Evolutionary conservation across 2,888 invertebrate genomes (phyloP).

Genomic region (Plagiodera versicolora): DNA sequence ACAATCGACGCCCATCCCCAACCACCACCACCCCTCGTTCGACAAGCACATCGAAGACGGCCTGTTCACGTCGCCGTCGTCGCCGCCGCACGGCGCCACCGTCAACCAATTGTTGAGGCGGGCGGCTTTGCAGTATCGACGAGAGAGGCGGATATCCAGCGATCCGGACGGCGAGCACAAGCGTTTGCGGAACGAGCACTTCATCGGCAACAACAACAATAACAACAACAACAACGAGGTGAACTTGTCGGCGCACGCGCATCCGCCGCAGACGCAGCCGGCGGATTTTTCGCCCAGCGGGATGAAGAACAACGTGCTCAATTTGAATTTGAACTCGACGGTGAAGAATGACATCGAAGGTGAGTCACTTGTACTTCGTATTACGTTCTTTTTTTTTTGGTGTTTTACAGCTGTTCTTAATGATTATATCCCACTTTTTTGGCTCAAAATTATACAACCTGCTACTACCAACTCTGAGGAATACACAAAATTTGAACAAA

Average conservation of each 20-base stretch:
- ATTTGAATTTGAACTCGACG: conserved; percentile 43
- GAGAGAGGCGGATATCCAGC: conserved; percentile 64
- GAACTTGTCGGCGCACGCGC: conserved; percentile 45
- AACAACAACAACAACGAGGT: conserved; percentile 55
- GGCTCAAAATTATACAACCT: too few relatives aligned
- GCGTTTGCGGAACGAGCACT: conserved; percentile 57
- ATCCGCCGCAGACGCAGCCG: conserved; percentile 58
- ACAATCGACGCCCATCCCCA: conserved; percentile 46
- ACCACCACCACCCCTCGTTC: conserved; percentile 52
- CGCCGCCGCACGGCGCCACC: conserved; percentile 60
- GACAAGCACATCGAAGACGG: conserved; percentile 57
- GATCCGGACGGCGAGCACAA: conserved; percentile 67
- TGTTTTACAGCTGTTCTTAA: too few relatives aligned
- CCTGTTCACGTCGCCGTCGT: conserved; percentile 61
- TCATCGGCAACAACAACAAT: conserved; percentile 46
- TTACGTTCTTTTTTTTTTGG: too few relatives aligned
- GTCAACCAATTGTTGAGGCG: conserved; percentile 69
- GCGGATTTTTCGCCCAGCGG: conserved; percentile 63
- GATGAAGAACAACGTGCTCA: conserved; percentile 59
- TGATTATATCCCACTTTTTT: too few relatives aligned
- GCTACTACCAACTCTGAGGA: too few relatives aligned
- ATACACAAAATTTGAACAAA: neutral
- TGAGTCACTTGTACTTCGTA: too few relatives aligned
- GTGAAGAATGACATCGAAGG: conserved; percentile 52
- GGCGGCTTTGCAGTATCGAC: conserved; percentile 50